A percentile compares a stretch with the other conserved stretches of the same genome.
Evolutionary conservation across 1,140 invertebrate genomes (phyloP).

Genomic region (Calephelis nemesis): DNA sequence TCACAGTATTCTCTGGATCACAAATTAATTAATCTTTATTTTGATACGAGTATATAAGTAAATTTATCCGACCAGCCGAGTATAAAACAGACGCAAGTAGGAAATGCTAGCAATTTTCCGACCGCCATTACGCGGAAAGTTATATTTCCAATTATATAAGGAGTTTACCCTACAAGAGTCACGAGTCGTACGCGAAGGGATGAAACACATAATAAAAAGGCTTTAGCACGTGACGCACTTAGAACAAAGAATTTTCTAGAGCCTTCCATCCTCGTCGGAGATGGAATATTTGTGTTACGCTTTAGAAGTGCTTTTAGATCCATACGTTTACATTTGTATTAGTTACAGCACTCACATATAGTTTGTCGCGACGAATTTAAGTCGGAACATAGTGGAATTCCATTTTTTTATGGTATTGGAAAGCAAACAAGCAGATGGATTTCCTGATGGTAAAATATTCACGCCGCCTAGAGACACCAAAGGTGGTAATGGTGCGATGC

Average conservation of each 20-base stretch:
- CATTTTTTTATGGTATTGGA: too few relatives aligned
- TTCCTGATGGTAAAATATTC: too few relatives aligned
- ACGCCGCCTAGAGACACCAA: too few relatives aligned
- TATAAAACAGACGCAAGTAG: conserved; percentile 2
- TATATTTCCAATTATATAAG: conserved; percentile 8
- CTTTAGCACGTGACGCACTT: conserved; percentile 58
- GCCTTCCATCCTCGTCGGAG: conserved; percentile 43
- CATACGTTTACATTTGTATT: background rate
- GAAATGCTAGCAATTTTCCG: conserved; percentile 2
- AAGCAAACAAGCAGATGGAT: too few relatives aligned
- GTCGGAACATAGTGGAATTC: too few relatives aligned
- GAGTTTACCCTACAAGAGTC: conserved; percentile 7
- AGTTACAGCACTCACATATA: background rate
- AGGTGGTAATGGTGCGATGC: too few relatives aligned
- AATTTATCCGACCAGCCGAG: too few relatives aligned
- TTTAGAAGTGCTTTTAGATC: conserved; percentile 11
- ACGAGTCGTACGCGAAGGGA: conserved; percentile 4
- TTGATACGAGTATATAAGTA: too few relatives aligned
- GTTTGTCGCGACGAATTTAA: too few relatives aligned
- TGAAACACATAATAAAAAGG: conserved; percentile 40
- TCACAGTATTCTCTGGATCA: too few relatives aligned
- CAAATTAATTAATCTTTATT: too few relatives aligned
- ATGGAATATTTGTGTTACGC: conserved; percentile 14
- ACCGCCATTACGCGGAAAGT: conserved; percentile 3
- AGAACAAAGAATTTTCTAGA: conserved; percentile 60